Evolutionary conservation across 2,113 vertebrate genomes (phyloP), one percentile per base, ranked within the genome.

Genomic region (Amia ocellicauda): DNA sequence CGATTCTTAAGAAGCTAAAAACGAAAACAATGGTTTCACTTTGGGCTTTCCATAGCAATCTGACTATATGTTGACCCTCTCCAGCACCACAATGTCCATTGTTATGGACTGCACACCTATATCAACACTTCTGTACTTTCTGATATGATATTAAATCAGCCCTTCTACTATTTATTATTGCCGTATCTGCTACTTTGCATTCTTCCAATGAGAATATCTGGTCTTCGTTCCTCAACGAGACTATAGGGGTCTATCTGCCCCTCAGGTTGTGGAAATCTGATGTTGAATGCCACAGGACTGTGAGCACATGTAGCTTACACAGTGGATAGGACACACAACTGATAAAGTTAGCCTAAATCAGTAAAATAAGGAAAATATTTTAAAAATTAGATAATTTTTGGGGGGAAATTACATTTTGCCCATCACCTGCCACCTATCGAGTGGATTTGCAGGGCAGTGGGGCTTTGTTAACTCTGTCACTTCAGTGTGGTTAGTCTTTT

Each of bases 161-260:
- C 53, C 69, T 78, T 57, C 50, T 47, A 43, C 1, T 64, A 63
- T 60, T 69, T 62, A 23, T 17, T 24, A 11, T 40, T 27, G 62
- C 23, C 41, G 58, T 31, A 68, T 68, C 66, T 72, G 66, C 40
- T 60, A 47, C 20, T 31, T 22, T 19, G 17, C 36, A 16, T 60
- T 43, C 29, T 58, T 49, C 19, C 22, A 56, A 58, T 29, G 28
- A 68, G 19, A 43, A 45, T 41, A 47, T 45, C 20, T 24, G 20
- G 23, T 17, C 57, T 28, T 23, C 19, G 28, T 47, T 49, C n/a
- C 19, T 45, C 10, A 10, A 19, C n/a, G n/a, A n/a, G n/a, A n/a
- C n/a, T n/a, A n/a, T n/a, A n/a, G n/a, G n/a, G n/a, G n/a, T n/a
- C n/a, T n/a, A n/a, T n/a, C n/a, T n/a, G n/a, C n/a, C n/a, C n/a